Evolutionary conservation across 2,113 vertebrate species (phyloP), one percentile per base, ranked within the genome.

Genomic region (Isichthys henryi): DNA sequence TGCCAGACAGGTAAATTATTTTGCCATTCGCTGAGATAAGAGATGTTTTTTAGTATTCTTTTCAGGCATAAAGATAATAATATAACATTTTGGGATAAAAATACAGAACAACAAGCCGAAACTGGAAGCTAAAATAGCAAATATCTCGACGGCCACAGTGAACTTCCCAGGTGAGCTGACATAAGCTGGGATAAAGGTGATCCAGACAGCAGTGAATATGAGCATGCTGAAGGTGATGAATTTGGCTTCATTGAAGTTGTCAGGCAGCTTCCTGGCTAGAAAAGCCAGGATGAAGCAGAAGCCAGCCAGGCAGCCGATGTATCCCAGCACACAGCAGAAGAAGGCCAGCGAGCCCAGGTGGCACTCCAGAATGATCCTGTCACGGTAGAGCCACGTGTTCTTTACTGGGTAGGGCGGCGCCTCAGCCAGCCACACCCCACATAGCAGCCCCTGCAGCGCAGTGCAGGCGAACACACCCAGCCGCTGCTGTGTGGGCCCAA

Each of bases 171-270:
- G 95, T 66, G 95, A 96, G 92, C 93, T 96, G 91, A 96, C 93
- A 89, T 96, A 96, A 6, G 95, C 95, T 0, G 96, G 96, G 84
- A 96, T 92, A 23, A 96, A 96, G 5, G 95, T 93, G 31, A 95
- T 91, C 95, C 96, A 96, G 80, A 96, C 96, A 0, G 95, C 94
- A 90, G 95, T 96, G 91, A 96, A 96, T 87, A 96, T 95, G 5
- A 96, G 88, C 94, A 96, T 95, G 89, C 96, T 96, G 93, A 96
- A 96, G 6, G 95, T 95, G 93, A 96, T 96, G 88, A 96, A 93
- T 90, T 95, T 95, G 35, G 96, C 95, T 91, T 96, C 96, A 1
- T 96, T 96, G 88, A 96, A 96, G 66, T 95, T 96, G 91, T 95
- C 95, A 0, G 96, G 95, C 46, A 96, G 93, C 88, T 96, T 96